phyloP scores from a whole-genome alignment of 2,113 vertebrate species.

The Nycticorax nycticorax region DNA sequence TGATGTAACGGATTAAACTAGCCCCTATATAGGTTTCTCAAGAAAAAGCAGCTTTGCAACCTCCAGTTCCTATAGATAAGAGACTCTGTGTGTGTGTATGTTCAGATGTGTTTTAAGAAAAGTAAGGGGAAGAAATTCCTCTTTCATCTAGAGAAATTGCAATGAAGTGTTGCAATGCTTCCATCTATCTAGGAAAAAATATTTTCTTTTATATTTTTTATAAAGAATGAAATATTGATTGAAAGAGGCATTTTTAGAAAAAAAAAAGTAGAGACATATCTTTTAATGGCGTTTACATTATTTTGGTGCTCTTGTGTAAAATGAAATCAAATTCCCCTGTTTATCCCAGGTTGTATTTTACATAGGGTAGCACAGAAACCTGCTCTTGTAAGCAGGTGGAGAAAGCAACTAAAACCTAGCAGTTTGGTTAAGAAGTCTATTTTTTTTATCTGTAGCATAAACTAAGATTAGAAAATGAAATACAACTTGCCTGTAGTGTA shows the following conservation, averaged over 20 bases:
- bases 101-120: background rate
- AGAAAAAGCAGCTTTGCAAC: background rate
- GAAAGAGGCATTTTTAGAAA: background rate
- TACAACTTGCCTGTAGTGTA: background rate
- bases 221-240: background rate
- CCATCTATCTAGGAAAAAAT: background rate
- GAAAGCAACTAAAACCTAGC: background rate
- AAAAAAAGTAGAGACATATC: background rate
- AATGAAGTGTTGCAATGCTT: background rate
- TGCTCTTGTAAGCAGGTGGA: background rate
- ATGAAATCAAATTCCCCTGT: background rate
- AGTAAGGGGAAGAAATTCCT: background rate
- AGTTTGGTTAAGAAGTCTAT: background rate
- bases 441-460: background rate
- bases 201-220: background rate
- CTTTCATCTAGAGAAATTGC: background rate
- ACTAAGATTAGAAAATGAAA: background rate
- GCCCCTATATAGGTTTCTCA: background rate
- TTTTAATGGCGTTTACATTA: background rate
- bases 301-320: background rate
- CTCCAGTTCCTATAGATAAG: background rate
- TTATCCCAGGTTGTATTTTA: background rate
- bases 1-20: background rate
- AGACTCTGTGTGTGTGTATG: background rate
- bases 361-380: accelerated